Evolutionary conservation across 1,140 invertebrate species (phyloP).

Genomic region (Telenomus remus): DNA sequence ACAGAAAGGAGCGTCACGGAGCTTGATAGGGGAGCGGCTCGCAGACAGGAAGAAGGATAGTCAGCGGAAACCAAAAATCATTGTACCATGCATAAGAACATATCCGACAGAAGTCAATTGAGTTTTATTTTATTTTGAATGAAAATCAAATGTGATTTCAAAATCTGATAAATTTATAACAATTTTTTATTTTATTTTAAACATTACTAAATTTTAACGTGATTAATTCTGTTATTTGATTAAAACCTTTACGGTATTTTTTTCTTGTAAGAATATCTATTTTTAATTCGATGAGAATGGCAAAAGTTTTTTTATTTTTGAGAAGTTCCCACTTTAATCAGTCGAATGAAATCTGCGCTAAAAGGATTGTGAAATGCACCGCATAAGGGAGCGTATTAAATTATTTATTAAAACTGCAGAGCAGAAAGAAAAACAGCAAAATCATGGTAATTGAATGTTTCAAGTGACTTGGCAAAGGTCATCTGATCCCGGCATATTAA

Average conservation of each 20-base stretch:
- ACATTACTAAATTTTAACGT: no score
- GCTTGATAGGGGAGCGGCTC: conserved; percentile 58
- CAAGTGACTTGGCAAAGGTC: conserved; percentile 11
- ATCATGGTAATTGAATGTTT: conserved; percentile 32
- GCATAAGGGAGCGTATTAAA: background rate
- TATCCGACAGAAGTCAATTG: conserved; percentile 11
- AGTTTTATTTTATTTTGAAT: conserved; percentile 32
- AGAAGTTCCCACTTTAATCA: no score
- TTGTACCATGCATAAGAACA: conserved; percentile 34
- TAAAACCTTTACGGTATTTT: no score
- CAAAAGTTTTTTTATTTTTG: no score
- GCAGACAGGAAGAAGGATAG: conserved; percentile 61
- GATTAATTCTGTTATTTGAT: no score
- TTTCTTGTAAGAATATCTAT: no score
- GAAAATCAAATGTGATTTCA: no score
- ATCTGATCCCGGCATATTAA: conserved; percentile 27
- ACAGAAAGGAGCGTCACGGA: conserved; percentile 60
- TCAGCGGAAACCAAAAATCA: conserved; percentile 64
- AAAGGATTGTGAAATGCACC: conserved; percentile 11
- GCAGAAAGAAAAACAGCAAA: conserved; percentile 1
- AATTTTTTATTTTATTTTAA: no score
- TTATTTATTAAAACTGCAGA: background rate
- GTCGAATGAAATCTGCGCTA: background rate
- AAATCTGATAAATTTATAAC: no score
- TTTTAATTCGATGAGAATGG: no score